Percentiles rank a stretch among this genome's conserved stretches.
phyloP scores from a whole-genome alignment of 1,140 invertebrate genomes.

The Bombus pascuorum region DNA sequence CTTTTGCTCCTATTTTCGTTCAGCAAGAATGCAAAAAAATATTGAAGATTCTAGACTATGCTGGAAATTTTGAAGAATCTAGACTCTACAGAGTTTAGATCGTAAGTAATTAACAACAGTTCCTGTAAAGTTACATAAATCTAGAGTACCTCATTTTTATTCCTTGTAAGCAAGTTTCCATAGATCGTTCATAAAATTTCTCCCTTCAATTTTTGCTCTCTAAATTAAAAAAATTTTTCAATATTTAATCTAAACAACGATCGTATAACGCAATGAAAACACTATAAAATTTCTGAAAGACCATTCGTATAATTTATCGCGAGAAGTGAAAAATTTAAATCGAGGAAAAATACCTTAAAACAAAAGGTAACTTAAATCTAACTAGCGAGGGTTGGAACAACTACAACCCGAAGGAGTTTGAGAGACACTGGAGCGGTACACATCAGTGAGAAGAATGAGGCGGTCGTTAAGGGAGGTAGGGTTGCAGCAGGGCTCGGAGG shows the following conservation, averaged over 20 bases:
- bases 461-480: conserved; percentile 6
- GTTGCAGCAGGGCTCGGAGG: not conserved
- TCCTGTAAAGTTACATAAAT: no score
- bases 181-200: no score
- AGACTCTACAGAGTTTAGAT: no score
- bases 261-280: not conserved
- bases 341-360: not conserved
- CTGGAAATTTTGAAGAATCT: not conserved
- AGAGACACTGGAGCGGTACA: conserved; percentile 14
- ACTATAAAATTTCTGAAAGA: not conserved
- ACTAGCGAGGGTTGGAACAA: not conserved
- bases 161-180: no score
- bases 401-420: not conserved
- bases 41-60: not conserved
- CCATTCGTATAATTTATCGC: not conserved
- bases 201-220: not conserved
- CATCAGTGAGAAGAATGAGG: conserved; percentile 9
- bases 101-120: no score
- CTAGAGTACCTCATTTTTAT: no score
- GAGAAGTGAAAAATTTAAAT: not conserved
- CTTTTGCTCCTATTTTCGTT: no score
- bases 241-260: not conserved
- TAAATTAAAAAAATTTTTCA: not conserved
- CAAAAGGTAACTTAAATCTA: not conserved
- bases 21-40: not conserved